Conservation (phyloP, 2,888 invertebrate species). For the Agrenia bidenticulata region DNA sequence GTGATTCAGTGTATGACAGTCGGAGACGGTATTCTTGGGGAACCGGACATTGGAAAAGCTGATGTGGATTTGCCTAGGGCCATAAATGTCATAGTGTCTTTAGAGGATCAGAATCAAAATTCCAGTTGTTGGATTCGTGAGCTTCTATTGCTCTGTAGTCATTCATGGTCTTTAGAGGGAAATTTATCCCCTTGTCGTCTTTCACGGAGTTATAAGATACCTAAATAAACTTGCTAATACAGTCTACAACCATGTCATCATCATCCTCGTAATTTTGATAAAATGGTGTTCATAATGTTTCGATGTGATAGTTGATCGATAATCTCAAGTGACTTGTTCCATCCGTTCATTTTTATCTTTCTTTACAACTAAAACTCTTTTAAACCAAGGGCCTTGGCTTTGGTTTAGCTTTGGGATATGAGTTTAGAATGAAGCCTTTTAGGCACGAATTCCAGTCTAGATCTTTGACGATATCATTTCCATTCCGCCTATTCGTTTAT, state of each 20-base stretch:
- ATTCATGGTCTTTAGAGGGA: too few species aligned
- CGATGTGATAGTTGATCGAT: slow-evolving; percentile 2
- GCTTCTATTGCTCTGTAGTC: too few species aligned
- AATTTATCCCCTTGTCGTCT: too few species aligned
- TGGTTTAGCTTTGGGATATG: background rate
- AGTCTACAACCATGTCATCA: background rate
- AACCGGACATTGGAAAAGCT: slow-evolving; percentile 17
- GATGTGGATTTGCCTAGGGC: slow-evolving; percentile 13
- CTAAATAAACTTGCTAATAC: background rate
- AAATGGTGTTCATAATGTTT: slow-evolving; percentile 5
- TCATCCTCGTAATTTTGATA: slow-evolving; percentile 2
- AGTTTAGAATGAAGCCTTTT: background rate
- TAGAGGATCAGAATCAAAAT: background rate
- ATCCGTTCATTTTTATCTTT: slow-evolving; percentile 3
- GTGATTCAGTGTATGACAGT: too few species aligned
- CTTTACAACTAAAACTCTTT: background rate
- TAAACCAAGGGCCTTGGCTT: background rate
- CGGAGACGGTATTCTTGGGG: too few species aligned
- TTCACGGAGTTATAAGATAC: too few species aligned
- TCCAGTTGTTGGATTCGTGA: too few species aligned
- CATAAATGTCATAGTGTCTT: slow-evolving; percentile 3
- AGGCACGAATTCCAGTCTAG: background rate
- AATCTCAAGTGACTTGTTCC: slow-evolving; percentile 2
- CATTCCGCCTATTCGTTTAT: slow-evolving; percentile 8
- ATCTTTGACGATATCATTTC: background rate